Conservation (phyloP, 2,797 vertebrate species). For the Tenualosa ilisha region DNA sequence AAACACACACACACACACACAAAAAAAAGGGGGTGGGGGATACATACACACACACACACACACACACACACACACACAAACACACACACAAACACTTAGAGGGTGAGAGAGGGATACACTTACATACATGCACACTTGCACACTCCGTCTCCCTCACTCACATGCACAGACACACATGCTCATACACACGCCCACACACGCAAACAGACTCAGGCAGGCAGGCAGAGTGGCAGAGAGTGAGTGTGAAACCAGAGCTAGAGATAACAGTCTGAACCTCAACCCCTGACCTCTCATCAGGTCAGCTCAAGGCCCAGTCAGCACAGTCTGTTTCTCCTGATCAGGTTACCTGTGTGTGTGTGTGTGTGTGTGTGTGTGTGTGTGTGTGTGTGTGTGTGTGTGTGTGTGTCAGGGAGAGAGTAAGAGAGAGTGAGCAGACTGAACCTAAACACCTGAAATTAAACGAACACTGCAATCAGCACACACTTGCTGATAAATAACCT, state of each 20-base stretch:
- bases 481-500: not conserved
- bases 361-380: conserved; percentile 17
- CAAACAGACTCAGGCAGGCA: conserved; percentile 35
- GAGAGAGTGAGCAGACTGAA: not conserved
- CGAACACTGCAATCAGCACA: not conserved
- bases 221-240: conserved; percentile 59
- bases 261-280: conserved; percentile 80
- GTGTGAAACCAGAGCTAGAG: conserved; percentile 77
- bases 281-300: conserved; percentile 78
- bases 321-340: conserved; percentile 60
- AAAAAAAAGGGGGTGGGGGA: not conserved
- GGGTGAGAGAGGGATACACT: too few species aligned
- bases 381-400: not conserved
- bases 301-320: conserved; percentile 67
- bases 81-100: conserved; percentile 34
- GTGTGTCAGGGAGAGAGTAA: not conserved
- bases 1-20: not conserved
- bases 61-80: not conserved
- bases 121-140: too few species aligned
- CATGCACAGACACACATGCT: too few species aligned
- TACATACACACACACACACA: conserved; percentile 1
- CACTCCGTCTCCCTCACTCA: too few species aligned
- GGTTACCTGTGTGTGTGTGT: conserved; percentile 35
- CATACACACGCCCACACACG: not conserved
- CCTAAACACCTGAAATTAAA: not conserved